These are phyloP conservation scores for Diceros bicornis DNA, from an alignment of 2,797 vertebrate species.

Conservation along the genomic window DNA sequence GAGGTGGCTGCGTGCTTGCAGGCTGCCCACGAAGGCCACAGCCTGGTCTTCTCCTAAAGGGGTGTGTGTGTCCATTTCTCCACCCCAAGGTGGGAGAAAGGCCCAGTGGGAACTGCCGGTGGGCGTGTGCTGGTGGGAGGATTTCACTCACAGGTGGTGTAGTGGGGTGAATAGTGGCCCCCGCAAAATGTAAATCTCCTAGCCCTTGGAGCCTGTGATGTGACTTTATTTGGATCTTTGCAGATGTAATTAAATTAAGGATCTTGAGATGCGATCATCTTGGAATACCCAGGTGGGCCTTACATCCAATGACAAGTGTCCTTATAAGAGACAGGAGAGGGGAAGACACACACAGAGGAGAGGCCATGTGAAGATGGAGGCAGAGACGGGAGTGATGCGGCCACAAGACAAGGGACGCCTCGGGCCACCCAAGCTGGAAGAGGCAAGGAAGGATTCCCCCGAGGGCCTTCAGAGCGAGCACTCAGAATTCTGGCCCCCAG, in stretches of 20 bases:
- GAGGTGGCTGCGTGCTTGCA: not conserved
- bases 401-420: rapidly evolving
- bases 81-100: not conserved
- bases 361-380: rapidly evolving
- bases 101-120: not conserved
- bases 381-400: rapidly evolving
- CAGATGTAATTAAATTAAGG: not conserved
- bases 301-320: not conserved
- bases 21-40: not conserved
- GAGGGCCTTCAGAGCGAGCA: rapidly evolving
- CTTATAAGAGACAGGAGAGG: not conserved
- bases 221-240: not conserved
- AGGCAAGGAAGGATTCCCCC: not conserved
- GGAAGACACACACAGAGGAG: not conserved
- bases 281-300: not conserved
- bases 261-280: constrained; percentile 11
- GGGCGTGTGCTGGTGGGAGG: not conserved
- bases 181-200: not conserved
- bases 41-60: not conserved
- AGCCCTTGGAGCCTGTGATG: not conserved
- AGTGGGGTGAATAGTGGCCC: not conserved
- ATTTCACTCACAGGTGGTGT: not conserved
- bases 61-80: not conserved
- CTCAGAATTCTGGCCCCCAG: not conserved
- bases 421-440: not conserved